phyloP scores from a whole-genome alignment of 2,797 vertebrate species.

The Coracias cyanogaster region DNA sequence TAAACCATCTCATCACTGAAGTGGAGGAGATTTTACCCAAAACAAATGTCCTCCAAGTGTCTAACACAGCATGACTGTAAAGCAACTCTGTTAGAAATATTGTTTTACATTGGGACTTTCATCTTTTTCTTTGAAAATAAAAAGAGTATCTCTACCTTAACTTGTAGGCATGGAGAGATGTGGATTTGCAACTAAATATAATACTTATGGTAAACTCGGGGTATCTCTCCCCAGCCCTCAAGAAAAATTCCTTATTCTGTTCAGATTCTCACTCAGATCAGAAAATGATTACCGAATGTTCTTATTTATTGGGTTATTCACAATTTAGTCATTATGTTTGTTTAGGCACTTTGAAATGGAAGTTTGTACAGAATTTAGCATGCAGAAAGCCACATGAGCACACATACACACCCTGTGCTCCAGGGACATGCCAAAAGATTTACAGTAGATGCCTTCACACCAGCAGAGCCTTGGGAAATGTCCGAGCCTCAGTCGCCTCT shows the following conservation, averaged over 20 bases:
- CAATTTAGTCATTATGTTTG: not conserved
- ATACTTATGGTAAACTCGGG: not conserved
- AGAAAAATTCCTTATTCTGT: not conserved
- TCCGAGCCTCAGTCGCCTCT: rapidly evolving
- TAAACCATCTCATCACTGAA: not conserved
- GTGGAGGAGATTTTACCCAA: not conserved
- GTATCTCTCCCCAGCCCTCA: not conserved
- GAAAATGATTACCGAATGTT: not conserved
- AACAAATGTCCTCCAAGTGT: not conserved
- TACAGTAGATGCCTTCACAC: not conserved
- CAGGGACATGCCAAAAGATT: rapidly evolving
- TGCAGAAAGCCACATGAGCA: not conserved
- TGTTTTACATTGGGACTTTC: not conserved
- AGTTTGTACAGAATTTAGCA: not conserved
- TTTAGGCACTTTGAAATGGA: not conserved
- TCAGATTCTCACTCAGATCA: not conserved
- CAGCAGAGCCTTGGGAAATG: rapidly evolving
- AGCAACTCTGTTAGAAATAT: not conserved
- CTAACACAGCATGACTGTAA: not conserved
- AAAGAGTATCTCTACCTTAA: not conserved
- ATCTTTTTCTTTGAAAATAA: not conserved
- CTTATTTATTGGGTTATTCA: not conserved
- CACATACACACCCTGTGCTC: rapidly evolving
- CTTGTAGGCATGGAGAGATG: not conserved
- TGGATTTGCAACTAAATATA: not conserved